Evolutionary conservation across 2,113 vertebrate species (phyloP), one percentile per base, ranked within the genome.

Genomic region (Anthoscopus minutus): DNA sequence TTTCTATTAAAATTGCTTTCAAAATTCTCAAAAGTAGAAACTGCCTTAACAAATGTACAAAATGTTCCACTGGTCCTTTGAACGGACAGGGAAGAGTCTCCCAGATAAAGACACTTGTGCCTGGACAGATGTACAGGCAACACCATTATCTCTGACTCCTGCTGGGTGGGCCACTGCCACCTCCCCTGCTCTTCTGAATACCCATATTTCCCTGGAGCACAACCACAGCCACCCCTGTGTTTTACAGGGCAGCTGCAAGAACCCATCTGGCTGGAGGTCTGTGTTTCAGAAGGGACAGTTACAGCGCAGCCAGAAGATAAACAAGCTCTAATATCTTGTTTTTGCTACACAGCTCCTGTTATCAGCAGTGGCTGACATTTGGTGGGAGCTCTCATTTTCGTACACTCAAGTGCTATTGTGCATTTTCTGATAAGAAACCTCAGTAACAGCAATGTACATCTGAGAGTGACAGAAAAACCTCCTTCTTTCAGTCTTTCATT

Each of bases 371-470:
- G 84, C 93, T 95, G 93, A 91, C 95, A 85, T 94, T 92, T 88
- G 88, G 80, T 86, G 60, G 69, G 82, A 86, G 90, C 60, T 71
- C 93, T 94, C 33, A 0, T 83, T 96, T 94, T 95, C 37, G 44
- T 80, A 88, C 67, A 10, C 40, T 72, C 33, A 4, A 77, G 85
- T 78, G 81, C 90, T 69, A 21, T 88, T 92, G 83, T 95, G 90
- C 73, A 92, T 84, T 78, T 85, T 82, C 95, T 89, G 94, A 96
- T 96, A 97, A 97, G 94, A 93, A 96, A 81, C 90, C 86, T 94
- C 90, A 90, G 80, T 67, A 92, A 89, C 92, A 70, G 94, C 84
- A 91, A 11, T 11, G 40, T 73, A 47, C 83, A 62, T 90, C 69
- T 91, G 54, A 65, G 61, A 86, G 54, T 10, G 53, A 87, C 86